Evolutionary conservation across 2,113 vertebrate genomes (phyloP).

Genomic region (Ifrita kowaldi): DNA sequence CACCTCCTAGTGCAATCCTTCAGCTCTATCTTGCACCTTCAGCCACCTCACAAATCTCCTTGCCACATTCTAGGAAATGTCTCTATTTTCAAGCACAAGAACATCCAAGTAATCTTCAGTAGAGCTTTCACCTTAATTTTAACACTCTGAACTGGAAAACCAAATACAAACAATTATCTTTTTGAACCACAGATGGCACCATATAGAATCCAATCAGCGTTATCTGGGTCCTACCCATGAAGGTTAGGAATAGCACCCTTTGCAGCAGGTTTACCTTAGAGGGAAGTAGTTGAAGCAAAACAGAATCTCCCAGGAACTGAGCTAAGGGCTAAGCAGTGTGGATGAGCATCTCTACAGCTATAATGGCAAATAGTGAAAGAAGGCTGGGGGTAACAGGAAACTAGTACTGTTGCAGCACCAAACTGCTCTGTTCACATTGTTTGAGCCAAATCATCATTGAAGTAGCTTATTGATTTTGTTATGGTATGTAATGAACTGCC

Average conservation of each 20-base stretch:
- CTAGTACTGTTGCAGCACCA: not conserved
- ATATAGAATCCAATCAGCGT: fast-evolving
- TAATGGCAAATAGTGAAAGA: not conserved
- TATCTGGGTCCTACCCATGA: not conserved
- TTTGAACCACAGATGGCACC: not conserved
- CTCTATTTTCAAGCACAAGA: not conserved
- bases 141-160: not conserved
- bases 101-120: not conserved
- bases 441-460: not conserved
- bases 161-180: not conserved
- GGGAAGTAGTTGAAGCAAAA: not conserved
- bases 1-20: not conserved
- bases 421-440: not conserved
- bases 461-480: not conserved
- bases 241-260: not conserved
- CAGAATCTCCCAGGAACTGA: not conserved
- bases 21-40: not conserved
- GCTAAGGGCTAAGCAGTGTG: not conserved
- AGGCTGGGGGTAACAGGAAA: not conserved
- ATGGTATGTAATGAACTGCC: not conserved
- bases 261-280: not conserved
- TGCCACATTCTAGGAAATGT: not conserved
- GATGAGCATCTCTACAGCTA: not conserved
- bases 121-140: not conserved
- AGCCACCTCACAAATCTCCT: not conserved